Percentiles rank a stretch among this genome's conserved stretches.
Conservation (phyloP, 2,888 invertebrate genomes). For the Sipha maydis region DNA sequence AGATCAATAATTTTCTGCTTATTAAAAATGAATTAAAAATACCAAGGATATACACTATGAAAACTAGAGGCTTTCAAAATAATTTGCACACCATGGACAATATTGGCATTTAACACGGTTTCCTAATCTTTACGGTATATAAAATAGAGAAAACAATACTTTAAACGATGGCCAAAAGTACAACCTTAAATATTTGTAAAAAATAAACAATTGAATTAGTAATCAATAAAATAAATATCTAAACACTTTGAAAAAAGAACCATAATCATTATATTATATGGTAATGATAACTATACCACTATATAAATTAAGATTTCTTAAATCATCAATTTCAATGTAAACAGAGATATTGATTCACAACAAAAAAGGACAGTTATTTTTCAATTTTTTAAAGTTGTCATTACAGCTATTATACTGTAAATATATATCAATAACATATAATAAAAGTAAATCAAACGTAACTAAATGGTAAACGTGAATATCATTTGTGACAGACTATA, state of each 20-base stretch:
- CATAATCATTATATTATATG: no score
- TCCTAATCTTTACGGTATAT: neutral
- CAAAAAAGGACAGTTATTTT: no score
- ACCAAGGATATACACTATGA: neutral
- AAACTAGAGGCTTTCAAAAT: conserved; percentile 31
- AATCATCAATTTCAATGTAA: no score
- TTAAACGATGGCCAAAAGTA: neutral
- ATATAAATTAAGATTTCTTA: no score
- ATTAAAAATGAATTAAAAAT: conserved; percentile 22
- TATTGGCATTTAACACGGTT: conserved; percentile 43
- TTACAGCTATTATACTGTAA: no score
- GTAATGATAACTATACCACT: no score
- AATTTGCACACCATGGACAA: neutral
- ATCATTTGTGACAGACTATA: no score
- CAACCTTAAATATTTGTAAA: neutral
- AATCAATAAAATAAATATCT: neutral
- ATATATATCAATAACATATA: no score
- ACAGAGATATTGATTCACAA: no score
- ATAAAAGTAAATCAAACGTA: no score
- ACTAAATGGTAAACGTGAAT: no score
- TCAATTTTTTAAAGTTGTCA: no score
- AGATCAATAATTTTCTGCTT: conserved; percentile 12
- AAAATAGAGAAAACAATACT: conserved; percentile 13
- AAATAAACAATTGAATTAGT: neutral
- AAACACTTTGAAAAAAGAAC: neutral